Conservation (phyloP, 1,140 invertebrate species). For the Doryteuthis pealeii region DNA sequence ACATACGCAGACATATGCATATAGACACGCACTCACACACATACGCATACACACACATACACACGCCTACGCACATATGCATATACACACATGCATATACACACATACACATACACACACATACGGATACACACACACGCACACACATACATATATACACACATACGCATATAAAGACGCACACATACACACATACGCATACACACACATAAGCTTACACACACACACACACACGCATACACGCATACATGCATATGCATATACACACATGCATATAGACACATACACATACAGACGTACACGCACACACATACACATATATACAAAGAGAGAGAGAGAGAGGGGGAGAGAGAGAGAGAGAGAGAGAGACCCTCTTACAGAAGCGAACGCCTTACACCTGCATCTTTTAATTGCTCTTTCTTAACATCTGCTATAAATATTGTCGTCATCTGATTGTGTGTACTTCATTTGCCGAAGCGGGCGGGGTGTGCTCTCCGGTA, state of each 20-base stretch:
- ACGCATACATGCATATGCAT: not conserved
- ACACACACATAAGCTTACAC: not conserved
- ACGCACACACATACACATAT: constrained; percentile 11
- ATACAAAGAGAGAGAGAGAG: not conserved
- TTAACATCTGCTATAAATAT: too few relatives aligned
- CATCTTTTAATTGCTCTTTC: too few relatives aligned
- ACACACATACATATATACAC: not conserved
- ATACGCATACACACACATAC: not conserved
- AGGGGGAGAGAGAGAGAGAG: too few relatives aligned
- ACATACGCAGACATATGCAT: not conserved
- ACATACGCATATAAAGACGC: not conserved
- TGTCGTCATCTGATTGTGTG: too few relatives aligned
- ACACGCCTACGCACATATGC: not conserved
- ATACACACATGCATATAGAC: constrained; percentile 7
- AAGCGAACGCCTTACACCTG: too few relatives aligned
- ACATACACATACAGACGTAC: not conserved
- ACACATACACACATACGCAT: not conserved
- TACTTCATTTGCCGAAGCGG: too few relatives aligned
- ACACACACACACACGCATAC: not conserved
- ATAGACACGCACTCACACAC: not conserved
- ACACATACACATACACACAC: not conserved
- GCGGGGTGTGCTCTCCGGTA: too few relatives aligned
- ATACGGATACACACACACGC: not conserved
- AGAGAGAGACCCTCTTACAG: too few relatives aligned
- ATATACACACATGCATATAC: not conserved